Evolutionary conservation across 2,797 vertebrate species (phyloP).

Genomic region (Erethizon dorsatum): DNA sequence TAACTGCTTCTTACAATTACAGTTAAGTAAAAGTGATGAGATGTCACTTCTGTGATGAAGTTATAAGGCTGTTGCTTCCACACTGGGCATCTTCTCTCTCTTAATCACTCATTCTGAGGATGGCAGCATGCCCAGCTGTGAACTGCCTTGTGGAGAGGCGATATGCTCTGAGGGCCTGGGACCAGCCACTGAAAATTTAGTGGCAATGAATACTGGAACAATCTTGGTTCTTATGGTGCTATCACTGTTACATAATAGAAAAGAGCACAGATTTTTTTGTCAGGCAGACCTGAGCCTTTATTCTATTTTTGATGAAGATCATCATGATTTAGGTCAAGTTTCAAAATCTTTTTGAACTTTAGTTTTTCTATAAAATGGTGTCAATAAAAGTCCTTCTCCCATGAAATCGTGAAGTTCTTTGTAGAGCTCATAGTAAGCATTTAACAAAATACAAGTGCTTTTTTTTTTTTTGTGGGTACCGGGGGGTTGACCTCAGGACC

Average conservation of each 20-base stretch:
- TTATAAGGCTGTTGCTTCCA: not conserved
- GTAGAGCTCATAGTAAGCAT: not conserved
- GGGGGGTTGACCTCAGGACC: no score
- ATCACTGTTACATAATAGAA: not conserved
- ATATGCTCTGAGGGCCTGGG: not conserved
- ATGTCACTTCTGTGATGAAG: not conserved
- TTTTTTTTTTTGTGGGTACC: no score
- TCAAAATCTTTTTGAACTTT: not conserved
- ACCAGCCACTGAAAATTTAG: not conserved
- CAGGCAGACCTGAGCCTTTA: not conserved
- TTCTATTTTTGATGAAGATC: not conserved
- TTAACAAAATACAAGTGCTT: not conserved
- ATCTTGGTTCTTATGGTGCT: not conserved
- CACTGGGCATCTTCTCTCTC: not conserved
- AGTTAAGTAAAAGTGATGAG: not conserved
- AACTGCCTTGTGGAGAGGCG: not conserved
- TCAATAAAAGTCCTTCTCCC: not conserved
- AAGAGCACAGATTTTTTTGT: not conserved
- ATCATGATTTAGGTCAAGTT: not conserved
- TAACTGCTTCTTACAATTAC: not conserved
- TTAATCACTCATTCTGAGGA: not conserved
- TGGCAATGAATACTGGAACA: not conserved
- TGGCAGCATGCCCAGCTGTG: not conserved
- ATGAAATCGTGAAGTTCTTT: not conserved
- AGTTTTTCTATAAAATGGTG: conserved; percentile 6